phyloP scores from a whole-genome alignment of 2,888 invertebrate genomes.

The Drosophila antonietae region DNA sequence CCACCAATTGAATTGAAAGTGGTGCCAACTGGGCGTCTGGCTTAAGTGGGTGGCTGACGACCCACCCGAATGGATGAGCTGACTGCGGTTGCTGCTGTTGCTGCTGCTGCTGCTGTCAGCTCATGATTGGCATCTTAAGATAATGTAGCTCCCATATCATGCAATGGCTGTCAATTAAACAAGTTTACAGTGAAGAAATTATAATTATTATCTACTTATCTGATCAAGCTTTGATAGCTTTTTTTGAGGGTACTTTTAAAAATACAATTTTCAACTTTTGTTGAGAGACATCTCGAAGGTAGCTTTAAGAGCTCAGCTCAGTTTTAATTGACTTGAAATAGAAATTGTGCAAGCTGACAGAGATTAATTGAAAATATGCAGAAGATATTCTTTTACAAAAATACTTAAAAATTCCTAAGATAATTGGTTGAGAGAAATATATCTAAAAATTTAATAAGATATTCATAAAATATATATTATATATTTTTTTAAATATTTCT shows the following conservation, averaged over 20 bases:
- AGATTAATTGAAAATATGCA: no score
- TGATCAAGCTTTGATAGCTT: background rate
- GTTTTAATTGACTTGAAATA: background rate
- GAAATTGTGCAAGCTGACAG: no score
- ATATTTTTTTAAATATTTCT: no score
- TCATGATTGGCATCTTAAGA: slow-evolving; percentile 2
- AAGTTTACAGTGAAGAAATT: slow-evolving; percentile 3
- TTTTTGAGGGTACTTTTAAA: background rate
- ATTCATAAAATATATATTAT: no score
- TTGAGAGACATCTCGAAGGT: background rate
- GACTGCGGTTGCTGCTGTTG: no score
- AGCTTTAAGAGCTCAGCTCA: background rate
- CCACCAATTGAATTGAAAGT: slow-evolving; percentile 46
- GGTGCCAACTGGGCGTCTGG: slow-evolving; percentile 25
- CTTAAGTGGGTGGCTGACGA: slow-evolving; percentile 27
- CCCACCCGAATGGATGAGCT: background rate
- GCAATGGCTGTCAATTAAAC: slow-evolving; percentile 6
- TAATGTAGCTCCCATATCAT: slow-evolving; percentile 8
- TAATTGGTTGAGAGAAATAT: no score
- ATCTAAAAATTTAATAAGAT: no score
- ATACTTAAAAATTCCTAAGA: no score
- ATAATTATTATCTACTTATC: background rate
- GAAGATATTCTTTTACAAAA: no score
- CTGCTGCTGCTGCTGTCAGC: background rate
- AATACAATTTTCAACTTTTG: background rate